phyloP scores from a whole-genome alignment of 2,888 invertebrate species.

The Sarcophaga subvicina region DNA sequence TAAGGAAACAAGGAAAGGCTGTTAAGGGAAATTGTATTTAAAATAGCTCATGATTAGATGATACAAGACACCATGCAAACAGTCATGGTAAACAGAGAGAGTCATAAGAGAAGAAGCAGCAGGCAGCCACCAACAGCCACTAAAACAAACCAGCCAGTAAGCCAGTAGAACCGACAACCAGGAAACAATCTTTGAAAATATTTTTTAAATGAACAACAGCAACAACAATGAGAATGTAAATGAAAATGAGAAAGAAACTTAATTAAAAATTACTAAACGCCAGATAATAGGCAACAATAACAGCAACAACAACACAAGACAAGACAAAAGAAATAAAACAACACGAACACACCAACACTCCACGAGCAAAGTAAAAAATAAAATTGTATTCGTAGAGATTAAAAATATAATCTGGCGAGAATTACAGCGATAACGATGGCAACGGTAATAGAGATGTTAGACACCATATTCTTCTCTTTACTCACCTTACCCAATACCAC shows the following conservation, averaged over 20 bases:
- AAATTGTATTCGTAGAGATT: constrained; percentile 51
- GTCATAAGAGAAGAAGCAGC: too few relatives aligned
- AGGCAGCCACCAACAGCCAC: not conserved
- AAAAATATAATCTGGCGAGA: constrained; percentile 62
- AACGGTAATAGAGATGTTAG: constrained; percentile 45
- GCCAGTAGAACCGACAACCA: not conserved
- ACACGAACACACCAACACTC: not conserved
- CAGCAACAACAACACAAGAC: not conserved
- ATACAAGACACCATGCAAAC: not conserved
- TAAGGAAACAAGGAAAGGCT: not conserved
- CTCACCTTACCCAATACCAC: not conserved
- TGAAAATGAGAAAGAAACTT: constrained; percentile 70
- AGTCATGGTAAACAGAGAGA: too few relatives aligned
- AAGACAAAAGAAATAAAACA: constrained; percentile 5
- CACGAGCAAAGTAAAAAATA: not conserved
- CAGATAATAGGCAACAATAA: constrained; percentile 69
- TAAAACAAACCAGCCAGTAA: too few relatives aligned
- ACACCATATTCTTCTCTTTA: not conserved
- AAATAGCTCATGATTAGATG: constrained; percentile 38
- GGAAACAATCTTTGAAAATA: constrained; percentile 25
- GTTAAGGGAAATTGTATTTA: constrained; percentile 29
- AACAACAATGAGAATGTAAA: constrained; percentile 31
- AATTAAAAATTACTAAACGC: constrained; percentile 74
- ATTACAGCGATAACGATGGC: constrained; percentile 60
- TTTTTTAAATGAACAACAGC: constrained; percentile 5